phyloP scores from a whole-genome alignment of 1,140 invertebrate species.

The Tribolium madens region DNA sequence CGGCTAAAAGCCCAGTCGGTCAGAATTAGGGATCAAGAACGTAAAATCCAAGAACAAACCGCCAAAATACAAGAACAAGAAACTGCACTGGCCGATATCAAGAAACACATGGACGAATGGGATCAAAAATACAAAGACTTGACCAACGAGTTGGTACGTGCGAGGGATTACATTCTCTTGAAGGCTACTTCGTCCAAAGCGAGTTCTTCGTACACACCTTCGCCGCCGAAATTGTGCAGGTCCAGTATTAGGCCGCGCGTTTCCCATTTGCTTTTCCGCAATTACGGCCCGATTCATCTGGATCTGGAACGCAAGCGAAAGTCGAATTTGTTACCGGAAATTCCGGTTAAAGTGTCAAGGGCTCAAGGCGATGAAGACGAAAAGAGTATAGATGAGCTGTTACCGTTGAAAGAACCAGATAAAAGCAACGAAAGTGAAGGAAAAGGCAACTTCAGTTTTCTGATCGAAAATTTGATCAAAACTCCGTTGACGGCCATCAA shows the following conservation, averaged over 20 bases:
- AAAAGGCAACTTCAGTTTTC: conserved; percentile 37
- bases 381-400: conserved; percentile 9
- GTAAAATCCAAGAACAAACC: conserved; percentile 68
- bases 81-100: conserved; percentile 68
- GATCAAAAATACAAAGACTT: conserved; percentile 70
- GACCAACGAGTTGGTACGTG: conserved; percentile 67
- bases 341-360: conserved; percentile 56
- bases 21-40: conserved; percentile 66
- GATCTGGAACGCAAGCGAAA: conserved; percentile 63
- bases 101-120: conserved; percentile 71
- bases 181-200: conserved; percentile 52
- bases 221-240: conserved; percentile 47
- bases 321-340: conserved; percentile 50
- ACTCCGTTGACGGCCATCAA: conserved; percentile 50
- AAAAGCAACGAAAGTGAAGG: conserved; percentile 29
- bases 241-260: conserved; percentile 60
- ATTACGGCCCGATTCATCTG: conserved; percentile 41
- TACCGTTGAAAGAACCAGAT: conserved; percentile 10
- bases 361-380: conserved; percentile 40
- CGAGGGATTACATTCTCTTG: conserved; percentile 65
- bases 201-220: not conserved
- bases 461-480: conserved; percentile 51
- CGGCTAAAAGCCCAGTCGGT: conserved; percentile 54
- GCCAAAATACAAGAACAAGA: conserved; percentile 69
- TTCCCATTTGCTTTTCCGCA: conserved; percentile 56